Conservation (phyloP, 2,113 vertebrate species). For the Phoenicopterus ruber region DNA sequence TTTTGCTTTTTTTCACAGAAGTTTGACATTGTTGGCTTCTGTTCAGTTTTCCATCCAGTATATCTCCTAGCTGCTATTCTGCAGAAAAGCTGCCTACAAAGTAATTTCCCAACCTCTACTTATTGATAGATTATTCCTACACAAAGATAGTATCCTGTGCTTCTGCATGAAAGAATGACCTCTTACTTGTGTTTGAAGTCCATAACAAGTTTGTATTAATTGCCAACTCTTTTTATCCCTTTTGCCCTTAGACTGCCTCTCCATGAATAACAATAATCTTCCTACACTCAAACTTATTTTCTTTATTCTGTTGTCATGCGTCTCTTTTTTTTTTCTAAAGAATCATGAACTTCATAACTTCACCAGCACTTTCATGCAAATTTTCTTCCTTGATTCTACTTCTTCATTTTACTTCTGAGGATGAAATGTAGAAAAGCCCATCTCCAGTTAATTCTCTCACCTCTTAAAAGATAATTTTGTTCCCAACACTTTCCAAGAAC, state of each 20-base stretch:
- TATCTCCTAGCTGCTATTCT: neutral
- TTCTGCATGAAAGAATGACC: neutral
- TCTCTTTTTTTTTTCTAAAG: neutral
- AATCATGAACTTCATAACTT: neutral
- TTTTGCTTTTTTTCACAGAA: neutral
- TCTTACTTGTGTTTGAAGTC: neutral
- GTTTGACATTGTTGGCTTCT: neutral
- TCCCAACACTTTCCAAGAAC: neutral
- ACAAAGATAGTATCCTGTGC: neutral
- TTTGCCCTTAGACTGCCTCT: neutral
- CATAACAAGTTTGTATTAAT: neutral
- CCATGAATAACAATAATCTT: neutral
- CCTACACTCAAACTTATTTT: neutral
- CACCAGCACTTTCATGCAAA: neutral
- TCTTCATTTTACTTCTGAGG: neutral
- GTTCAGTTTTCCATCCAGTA: neutral
- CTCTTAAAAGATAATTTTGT: neutral
- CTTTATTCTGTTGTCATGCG: neutral
- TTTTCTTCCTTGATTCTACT: neutral
- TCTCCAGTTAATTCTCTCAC: neutral
- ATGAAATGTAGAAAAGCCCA: neutral
- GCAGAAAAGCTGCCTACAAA: neutral
- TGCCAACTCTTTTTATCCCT: neutral
- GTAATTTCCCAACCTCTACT: neutral
- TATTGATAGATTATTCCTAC: neutral